Base-by-base conservation (phyloP, 2,797 vertebrate species). In the Prionace glauca region DNA sequence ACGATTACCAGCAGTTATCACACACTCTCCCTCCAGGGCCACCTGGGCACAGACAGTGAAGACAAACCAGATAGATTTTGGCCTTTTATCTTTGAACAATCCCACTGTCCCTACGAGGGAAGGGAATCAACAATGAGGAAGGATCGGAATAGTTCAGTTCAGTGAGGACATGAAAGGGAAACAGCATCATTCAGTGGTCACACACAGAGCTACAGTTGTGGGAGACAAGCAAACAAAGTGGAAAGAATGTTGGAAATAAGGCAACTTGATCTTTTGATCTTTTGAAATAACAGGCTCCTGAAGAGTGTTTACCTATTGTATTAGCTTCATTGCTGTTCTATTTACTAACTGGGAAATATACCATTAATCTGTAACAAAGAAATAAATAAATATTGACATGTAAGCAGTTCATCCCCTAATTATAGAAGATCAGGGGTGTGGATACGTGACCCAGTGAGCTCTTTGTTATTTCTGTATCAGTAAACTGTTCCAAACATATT, bases 361-460 rank as follows among this genome's bases (percentile, higher is more conserved):
- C 62, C 9, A 41, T 69, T 93, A 93, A 36, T 65, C 86, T 84
- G 62, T 10, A n/a, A 16, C 62, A 93, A 93, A 65, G n/a, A 88
- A 60, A 93, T 69, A 93, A 93, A 93, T 24, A 88, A 65, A 93
- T 93, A 93, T 65, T 93, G 90, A 93, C 90, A 93, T 67, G 62
- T 93, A 41, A 22, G 8, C 60, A 36, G 62, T 93, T 69, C 65
- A 67, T 93, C 62, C 90, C 18, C 36, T 67, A 93, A 93, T 93
- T 93, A 36, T 24, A 41, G 4, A 29, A 93, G 10, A 93, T 93
- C 88, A n/a, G 36, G 62, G 24, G 18, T 24, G 26, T n/a, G 62
- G 90, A 65, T 69, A 69, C 41, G 7, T 93, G 90, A 69, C n/a
- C n/a, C 9, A n/a, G 36, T 92, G 67, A 92, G 60, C n/a, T 69